Percentiles rank a stretch among this genome's conserved stretches.
Conservation (phyloP, 2,888 invertebrate species). For the Alcis repandata region DNA sequence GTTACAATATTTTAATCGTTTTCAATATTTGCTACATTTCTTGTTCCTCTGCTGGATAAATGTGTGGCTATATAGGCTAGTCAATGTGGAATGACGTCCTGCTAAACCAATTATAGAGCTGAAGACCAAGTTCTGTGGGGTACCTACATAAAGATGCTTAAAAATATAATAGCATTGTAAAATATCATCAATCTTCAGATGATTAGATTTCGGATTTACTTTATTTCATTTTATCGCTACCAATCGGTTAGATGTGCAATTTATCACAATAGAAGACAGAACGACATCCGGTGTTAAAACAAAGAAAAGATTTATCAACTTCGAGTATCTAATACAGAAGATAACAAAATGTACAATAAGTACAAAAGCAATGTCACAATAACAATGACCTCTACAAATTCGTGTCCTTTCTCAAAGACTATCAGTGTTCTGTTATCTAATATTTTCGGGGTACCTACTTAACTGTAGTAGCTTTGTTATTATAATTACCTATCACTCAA, state of each 20-base stretch:
- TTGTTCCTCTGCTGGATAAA: neutral
- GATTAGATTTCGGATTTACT: neutral
- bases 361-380: neutral
- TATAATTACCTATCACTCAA: neutral
- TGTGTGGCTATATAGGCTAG: neutral
- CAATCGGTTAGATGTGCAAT: neutral
- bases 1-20: neutral
- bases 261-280: neutral
- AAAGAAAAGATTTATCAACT: constrained; percentile 5
- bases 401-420: constrained; percentile 10
- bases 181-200: no score
- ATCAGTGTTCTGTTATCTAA: constrained; percentile 6
- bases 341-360: constrained; percentile 2
- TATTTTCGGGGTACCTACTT: neutral
- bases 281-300: neutral
- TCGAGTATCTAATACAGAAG: neutral
- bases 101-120: no score
- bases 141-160: no score
- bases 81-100: neutral
- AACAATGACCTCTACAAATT: constrained; percentile 15
- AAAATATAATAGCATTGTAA: no score
- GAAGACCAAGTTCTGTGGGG: no score
- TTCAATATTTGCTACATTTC: neutral
- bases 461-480: neutral
- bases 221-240: neutral